Percentiles rank a stretch among this genome's conserved stretches.
These are phyloP conservation scores for Amphipyra tragopoginis DNA, from an alignment of 2,888 invertebrate species.

Conservation along the genomic window DNA sequence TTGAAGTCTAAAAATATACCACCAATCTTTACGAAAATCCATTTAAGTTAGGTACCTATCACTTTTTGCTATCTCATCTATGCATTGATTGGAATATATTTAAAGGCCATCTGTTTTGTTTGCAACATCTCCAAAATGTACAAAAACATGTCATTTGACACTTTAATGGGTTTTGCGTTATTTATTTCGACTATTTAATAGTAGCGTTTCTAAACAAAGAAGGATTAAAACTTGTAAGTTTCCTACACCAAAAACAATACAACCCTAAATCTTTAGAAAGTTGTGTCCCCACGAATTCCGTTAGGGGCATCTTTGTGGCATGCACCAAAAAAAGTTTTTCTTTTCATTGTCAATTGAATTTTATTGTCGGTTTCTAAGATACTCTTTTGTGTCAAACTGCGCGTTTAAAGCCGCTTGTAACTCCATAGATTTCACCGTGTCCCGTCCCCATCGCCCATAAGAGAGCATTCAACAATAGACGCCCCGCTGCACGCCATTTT, in stretches of 20 bases:
- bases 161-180: slow-evolving; percentile 43
- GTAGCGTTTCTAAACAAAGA: slow-evolving; percentile 53
- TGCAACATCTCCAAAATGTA: slow-evolving; percentile 16
- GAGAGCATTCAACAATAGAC: slow-evolving; percentile 85
- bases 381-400: slow-evolving; percentile 87
- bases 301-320: slow-evolving; percentile 82
- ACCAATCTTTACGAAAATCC: not conserved
- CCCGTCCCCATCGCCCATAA: slow-evolving; percentile 71
- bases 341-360: slow-evolving; percentile 88
- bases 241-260: slow-evolving; percentile 80
- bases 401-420: slow-evolving; percentile 87
- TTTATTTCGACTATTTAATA: slow-evolving; percentile 52
- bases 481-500: slow-evolving; percentile 83
- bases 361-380: slow-evolving; percentile 89
- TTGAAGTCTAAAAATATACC: slow-evolving; percentile 1
- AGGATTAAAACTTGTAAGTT: slow-evolving; percentile 75
- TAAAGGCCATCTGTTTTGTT: slow-evolving; percentile 12
- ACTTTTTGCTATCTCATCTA: not conserved
- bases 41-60: slow-evolving; percentile 2
- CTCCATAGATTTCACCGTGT: slow-evolving; percentile 70
- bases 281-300: slow-evolving; percentile 81
- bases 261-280: slow-evolving; percentile 83
- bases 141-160: slow-evolving; percentile 37
- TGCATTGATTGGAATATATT: slow-evolving; percentile 13
- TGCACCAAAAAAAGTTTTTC: slow-evolving; percentile 74